These are phyloP conservation scores for Lethenteron reissneri DNA, from an alignment of 2,113 vertebrate species.

Conservation along the genomic window DNA sequence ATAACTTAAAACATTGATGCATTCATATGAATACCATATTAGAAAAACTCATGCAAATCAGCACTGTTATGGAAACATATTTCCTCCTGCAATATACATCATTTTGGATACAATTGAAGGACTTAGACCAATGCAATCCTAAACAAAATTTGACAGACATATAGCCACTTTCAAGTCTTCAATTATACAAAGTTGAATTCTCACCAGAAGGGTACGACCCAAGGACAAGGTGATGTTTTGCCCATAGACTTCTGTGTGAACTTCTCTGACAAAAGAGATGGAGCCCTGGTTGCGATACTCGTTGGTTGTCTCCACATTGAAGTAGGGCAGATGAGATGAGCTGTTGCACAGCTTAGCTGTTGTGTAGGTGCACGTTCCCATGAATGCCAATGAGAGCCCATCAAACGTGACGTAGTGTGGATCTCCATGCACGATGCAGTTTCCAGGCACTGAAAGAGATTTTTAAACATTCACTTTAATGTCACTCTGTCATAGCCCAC, in stretches of 20 bases:
- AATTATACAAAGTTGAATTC: conserved; percentile 5
- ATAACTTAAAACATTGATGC: too few relatives aligned
- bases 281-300: conserved; percentile 42
- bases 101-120: too few relatives aligned
- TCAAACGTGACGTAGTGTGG: conserved; percentile 40
- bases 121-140: background rate
- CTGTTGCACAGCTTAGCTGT: conserved; percentile 33
- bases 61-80: too few relatives aligned
- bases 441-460: conserved; percentile 4
- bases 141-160: conserved; percentile 8
- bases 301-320: conserved; percentile 43
- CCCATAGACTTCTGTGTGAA: conserved; percentile 26
- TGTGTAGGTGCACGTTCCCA: conserved; percentile 62
- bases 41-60: too few relatives aligned
- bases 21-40: too few relatives aligned
- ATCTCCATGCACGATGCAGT: conserved; percentile 19
- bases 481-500: too few relatives aligned
- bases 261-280: conserved; percentile 47
- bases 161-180: background rate
- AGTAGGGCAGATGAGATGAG: conserved; percentile 26
- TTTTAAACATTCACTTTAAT: too few relatives aligned
- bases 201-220: conserved; percentile 41
- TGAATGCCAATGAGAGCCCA: conserved; percentile 20
- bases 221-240: conserved; percentile 31
- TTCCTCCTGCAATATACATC: too few relatives aligned